Percentiles rank a stretch among this genome's conserved stretches.
phyloP scores from a whole-genome alignment of 2,888 invertebrate species.

The Patella depressa region DNA sequence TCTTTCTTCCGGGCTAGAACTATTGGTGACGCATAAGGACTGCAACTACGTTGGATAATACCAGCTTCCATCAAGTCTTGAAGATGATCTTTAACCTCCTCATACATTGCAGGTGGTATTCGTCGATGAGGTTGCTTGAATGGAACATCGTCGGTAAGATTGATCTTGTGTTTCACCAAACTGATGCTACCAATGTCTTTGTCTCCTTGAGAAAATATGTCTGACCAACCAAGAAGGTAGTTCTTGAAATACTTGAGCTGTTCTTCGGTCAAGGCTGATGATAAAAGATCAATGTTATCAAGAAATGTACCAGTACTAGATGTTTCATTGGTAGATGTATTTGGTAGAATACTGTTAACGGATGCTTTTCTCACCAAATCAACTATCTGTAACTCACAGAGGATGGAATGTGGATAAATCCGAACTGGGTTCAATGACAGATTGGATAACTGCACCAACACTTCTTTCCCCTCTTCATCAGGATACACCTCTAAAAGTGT shows the following conservation, averaged over 20 bases:
- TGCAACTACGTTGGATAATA: neutral
- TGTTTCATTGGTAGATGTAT: neutral
- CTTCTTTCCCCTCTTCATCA: neutral
- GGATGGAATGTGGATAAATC: neutral
- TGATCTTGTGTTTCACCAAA: neutral
- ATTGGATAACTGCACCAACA: neutral
- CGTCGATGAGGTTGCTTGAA: neutral
- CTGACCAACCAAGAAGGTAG: neutral
- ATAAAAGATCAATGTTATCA: neutral
- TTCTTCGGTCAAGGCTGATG: neutral
- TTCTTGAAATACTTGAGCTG: neutral
- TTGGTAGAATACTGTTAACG: no score
- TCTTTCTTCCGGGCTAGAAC: slow-evolving; percentile 23
- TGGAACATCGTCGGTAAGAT: neutral
- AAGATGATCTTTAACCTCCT: neutral
- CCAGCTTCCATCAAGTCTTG: neutral
- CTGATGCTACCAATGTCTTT: neutral
- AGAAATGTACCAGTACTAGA: neutral
- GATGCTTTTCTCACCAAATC: neutral
- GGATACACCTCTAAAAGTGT: neutral
- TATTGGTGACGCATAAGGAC: no score
- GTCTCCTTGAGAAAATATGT: neutral
- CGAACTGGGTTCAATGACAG: neutral
- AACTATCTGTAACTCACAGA: neutral
- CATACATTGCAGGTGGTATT: neutral